These are phyloP conservation scores for Clarias gariepinus DNA, from an alignment of 2,113 vertebrate species.

Conservation along the genomic window DNA sequence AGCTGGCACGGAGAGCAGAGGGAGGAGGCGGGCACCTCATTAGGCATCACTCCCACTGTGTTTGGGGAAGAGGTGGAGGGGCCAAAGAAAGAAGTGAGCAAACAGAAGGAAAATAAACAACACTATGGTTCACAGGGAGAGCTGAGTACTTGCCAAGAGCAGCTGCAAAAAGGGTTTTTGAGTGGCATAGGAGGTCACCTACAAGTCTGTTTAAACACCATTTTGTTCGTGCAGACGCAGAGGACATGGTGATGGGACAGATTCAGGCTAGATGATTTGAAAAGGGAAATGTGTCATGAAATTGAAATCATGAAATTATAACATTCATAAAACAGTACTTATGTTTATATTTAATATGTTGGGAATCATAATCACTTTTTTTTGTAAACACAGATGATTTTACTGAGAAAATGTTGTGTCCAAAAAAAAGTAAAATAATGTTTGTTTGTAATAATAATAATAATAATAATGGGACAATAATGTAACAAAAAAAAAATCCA, in stretches of 20 bases:
- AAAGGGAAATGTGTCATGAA: background rate
- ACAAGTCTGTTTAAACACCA: conserved; percentile 4
- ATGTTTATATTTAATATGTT: background rate
- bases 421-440: too few species aligned
- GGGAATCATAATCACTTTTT: background rate
- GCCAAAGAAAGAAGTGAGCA: conserved; percentile 14
- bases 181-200: conserved; percentile 27
- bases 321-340: too few species aligned
- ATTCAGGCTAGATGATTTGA: background rate
- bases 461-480: too few species aligned
- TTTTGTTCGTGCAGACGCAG: conserved; percentile 5
- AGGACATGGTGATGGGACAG: background rate
- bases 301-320: background rate
- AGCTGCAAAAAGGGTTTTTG: conserved; percentile 15
- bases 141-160: conserved; percentile 29
- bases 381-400: background rate
- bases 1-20: conserved; percentile 49
- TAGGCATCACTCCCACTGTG: conserved; percentile 55
- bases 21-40: conserved; percentile 56
- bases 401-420: background rate
- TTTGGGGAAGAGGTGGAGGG: conserved; percentile 19
- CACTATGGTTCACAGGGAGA: conserved; percentile 22
- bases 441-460: too few species aligned
- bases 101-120: conserved; percentile 49
- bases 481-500: too few species aligned